phyloP scores from a whole-genome alignment of 2,113 vertebrate genomes.

The Thamnophis sirtalis region DNA sequence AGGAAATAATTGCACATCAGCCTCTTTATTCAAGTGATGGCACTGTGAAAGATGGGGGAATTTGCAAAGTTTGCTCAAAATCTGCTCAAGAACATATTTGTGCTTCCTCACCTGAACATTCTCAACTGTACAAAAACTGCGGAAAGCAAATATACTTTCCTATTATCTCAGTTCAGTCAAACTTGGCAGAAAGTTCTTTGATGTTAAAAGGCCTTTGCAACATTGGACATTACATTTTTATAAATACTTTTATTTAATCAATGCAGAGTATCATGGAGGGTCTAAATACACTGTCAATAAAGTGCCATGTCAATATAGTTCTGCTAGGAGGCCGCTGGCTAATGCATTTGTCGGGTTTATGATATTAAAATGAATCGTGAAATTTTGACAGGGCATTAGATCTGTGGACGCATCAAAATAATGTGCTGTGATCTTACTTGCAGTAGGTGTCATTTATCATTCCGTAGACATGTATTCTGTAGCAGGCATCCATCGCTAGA shows the following conservation, averaged over 20 bases:
- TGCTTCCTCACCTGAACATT: slow-evolving; percentile 19
- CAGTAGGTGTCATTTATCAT: slow-evolving; percentile 99
- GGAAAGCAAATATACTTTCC: slow-evolving; percentile 31
- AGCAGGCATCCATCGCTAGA: slow-evolving; percentile 98
- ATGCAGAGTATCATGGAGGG: slow-evolving; percentile 46
- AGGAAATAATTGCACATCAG: background rate
- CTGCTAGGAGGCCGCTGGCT: slow-evolving; percentile 47
- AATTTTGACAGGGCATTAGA: slow-evolving; percentile 71
- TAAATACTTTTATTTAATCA: slow-evolving; percentile 66
- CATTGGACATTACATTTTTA: slow-evolving; percentile 48
- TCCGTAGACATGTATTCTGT: slow-evolving; percentile 93
- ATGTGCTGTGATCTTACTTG: slow-evolving; percentile 85
- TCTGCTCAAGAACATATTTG: slow-evolving; percentile 41
- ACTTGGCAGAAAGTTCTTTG: slow-evolving; percentile 38
- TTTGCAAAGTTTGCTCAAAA: slow-evolving; percentile 33
- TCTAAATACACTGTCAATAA: slow-evolving; percentile 57
- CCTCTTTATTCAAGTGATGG: background rate
- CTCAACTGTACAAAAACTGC: background rate
- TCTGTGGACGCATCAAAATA: slow-evolving; percentile 66
- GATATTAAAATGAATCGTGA: slow-evolving; percentile 67
- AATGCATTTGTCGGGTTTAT: slow-evolving; percentile 64
- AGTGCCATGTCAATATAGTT: slow-evolving; percentile 58
- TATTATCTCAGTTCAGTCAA: slow-evolving; percentile 38
- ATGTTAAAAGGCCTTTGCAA: slow-evolving; percentile 52
- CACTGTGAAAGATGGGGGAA: background rate